phyloP scores from a whole-genome alignment of 35 echinoderm and acorn worm species.

The Holothuria glaberrima region DNA sequence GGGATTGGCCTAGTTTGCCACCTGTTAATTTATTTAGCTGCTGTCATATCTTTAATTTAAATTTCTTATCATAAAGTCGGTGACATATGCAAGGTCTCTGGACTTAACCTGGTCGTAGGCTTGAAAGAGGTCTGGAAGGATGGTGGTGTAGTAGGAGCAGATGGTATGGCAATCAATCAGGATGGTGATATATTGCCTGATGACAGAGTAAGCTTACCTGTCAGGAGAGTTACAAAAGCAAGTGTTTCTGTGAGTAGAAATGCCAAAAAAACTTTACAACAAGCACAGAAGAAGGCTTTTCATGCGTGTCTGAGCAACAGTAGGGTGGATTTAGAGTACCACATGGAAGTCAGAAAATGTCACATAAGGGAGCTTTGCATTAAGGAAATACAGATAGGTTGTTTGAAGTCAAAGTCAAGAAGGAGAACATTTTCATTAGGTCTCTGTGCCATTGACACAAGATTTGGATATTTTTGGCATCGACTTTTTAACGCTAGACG shows the following conservation, averaged over 20 bases:
- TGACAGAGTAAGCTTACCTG: background rate
- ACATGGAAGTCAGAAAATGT: background rate
- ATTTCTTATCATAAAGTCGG: background rate
- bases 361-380: background rate
- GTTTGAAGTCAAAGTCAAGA: slow-evolving; percentile 13
- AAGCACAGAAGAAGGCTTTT: slow-evolving; percentile 2
- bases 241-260: background rate
- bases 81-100: background rate
- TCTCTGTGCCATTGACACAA: slow-evolving; percentile 24
- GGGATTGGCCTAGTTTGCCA: too few relatives aligned
- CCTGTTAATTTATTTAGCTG: too few relatives aligned
- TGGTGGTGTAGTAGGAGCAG: background rate
- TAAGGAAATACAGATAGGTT: background rate
- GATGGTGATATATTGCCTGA: background rate
- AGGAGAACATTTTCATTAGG: background rate
- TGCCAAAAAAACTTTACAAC: background rate
- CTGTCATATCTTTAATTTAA: too few relatives aligned
- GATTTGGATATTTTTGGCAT: background rate
- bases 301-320: background rate
- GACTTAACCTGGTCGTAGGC: background rate
- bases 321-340: background rate
- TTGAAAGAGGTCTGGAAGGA: slow-evolving; percentile 2
- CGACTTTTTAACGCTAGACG: too few relatives aligned
- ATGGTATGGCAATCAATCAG: background rate
- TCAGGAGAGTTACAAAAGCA: background rate